phyloP scores from a whole-genome alignment of 2,113 vertebrate species.

The Halcyon malimbica region DNA sequence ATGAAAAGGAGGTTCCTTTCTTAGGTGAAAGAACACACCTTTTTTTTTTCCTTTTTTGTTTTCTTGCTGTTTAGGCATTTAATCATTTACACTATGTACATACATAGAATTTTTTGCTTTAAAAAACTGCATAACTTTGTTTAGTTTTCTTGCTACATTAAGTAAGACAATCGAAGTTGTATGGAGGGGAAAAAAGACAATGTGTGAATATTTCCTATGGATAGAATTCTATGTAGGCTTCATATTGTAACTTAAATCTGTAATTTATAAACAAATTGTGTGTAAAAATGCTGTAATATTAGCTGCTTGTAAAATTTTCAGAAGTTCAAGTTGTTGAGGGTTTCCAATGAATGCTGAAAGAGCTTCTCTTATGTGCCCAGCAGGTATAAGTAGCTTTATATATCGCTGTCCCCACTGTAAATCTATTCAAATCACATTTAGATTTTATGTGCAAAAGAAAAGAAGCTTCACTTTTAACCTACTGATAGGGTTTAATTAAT shows the following conservation, averaged over 20 bases:
- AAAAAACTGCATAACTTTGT: neutral
- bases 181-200: slow-evolving; percentile 12
- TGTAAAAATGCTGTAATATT: slow-evolving; percentile 89
- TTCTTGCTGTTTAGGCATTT: slow-evolving; percentile 25
- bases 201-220: slow-evolving; percentile 80
- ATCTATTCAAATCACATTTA: slow-evolving; percentile 79
- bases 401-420: slow-evolving; percentile 86
- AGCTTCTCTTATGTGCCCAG: slow-evolving; percentile 84
- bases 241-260: slow-evolving; percentile 75
- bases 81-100: neutral
- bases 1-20: slow-evolving; percentile 8
- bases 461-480: slow-evolving; percentile 70
- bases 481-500: slow-evolving; percentile 55
- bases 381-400: slow-evolving; percentile 84
- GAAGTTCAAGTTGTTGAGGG: slow-evolving; percentile 73
- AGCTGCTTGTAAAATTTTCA: slow-evolving; percentile 88
- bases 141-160: slow-evolving; percentile 40
- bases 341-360: slow-evolving; percentile 83
- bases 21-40: neutral
- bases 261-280: slow-evolving; percentile 75
- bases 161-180: slow-evolving; percentile 67
- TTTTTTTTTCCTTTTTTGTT: slow-evolving; percentile 15
- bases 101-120: slow-evolving; percentile 27
- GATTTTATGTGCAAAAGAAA: slow-evolving; percentile 76
- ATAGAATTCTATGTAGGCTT: slow-evolving; percentile 70